These are phyloP conservation scores for Psococerastis gibbosa DNA, from an alignment of 2,888 invertebrate species.

Conservation along the genomic window DNA sequence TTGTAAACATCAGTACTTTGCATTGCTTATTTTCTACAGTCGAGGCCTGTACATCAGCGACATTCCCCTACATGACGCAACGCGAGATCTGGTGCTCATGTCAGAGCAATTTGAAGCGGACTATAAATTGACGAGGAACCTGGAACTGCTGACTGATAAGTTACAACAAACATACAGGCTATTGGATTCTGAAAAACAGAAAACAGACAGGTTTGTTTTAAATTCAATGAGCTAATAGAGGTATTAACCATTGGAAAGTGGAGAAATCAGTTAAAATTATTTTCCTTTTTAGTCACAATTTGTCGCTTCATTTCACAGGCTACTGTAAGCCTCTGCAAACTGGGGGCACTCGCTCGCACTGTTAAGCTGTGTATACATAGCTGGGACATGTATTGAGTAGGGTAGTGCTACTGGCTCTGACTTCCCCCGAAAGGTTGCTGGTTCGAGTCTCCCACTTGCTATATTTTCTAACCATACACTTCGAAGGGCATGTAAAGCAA, in stretches of 20 bases:
- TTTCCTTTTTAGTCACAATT: no score
- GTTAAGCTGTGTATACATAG: neutral
- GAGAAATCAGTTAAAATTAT: no score
- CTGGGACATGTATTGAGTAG: no score
- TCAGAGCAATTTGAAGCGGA: conserved; percentile 95
- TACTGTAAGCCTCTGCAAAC: no score
- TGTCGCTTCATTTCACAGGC: no score
- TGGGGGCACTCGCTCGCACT: no score
- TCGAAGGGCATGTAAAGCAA: no score
- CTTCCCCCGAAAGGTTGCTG: no score
- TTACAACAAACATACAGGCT: conserved; percentile 87
- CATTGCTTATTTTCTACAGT: conserved; percentile 33
- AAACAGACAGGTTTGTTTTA: conserved; percentile 63
- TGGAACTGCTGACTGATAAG: conserved; percentile 87
- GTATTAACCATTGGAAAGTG: neutral
- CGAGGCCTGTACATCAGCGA: conserved; percentile 85
- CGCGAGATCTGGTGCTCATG: conserved; percentile 82
- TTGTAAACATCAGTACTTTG: no score
- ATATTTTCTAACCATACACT: no score
- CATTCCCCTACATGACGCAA: conserved; percentile 89
- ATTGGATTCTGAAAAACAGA: conserved; percentile 83
- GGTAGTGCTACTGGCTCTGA: neutral
- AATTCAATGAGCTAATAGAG: neutral
- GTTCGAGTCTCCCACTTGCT: no score
- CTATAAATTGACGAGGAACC: conserved; percentile 81